Evolutionary conservation across 2,888 invertebrate genomes (phyloP).

Genomic region (Agrilus cyanescens): DNA sequence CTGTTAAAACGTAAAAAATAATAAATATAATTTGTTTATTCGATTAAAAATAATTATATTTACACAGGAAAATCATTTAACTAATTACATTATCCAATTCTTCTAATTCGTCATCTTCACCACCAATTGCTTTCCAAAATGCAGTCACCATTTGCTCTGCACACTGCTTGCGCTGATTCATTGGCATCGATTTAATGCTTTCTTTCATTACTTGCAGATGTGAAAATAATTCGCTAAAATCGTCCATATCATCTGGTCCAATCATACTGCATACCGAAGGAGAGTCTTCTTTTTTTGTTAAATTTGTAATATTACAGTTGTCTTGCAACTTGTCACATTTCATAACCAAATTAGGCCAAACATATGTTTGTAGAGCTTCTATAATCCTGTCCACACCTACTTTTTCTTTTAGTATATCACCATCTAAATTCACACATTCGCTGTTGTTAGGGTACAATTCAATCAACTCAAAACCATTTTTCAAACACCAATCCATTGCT

Average conservation of each 20-base stretch:
- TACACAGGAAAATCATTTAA: neutral
- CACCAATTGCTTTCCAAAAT: constrained; percentile 65
- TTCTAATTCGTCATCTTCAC: constrained; percentile 54
- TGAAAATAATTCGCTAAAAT: constrained; percentile 53
- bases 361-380: constrained; percentile 59
- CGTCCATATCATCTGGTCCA: constrained; percentile 23
- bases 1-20: too few species aligned
- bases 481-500: constrained; percentile 54
- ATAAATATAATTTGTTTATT: neutral
- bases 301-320: neutral
- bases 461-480: constrained; percentile 55
- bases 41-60: neutral
- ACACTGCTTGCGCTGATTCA: constrained; percentile 52
- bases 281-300: neutral
- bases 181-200: constrained; percentile 47
- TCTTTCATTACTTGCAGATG: constrained; percentile 56
- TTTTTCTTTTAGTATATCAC: constrained; percentile 46
- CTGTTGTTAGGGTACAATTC: constrained; percentile 43
- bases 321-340: constrained; percentile 37
- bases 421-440: constrained; percentile 36
- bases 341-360: constrained; percentile 57
- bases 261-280: constrained; percentile 6
- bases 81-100: constrained; percentile 26
- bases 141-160: constrained; percentile 62
- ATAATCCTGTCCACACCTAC: constrained; percentile 53